These are phyloP conservation scores for Onychorhynchus coronatus DNA, from an alignment of 2,113 vertebrate species.

Conservation along the genomic window DNA sequence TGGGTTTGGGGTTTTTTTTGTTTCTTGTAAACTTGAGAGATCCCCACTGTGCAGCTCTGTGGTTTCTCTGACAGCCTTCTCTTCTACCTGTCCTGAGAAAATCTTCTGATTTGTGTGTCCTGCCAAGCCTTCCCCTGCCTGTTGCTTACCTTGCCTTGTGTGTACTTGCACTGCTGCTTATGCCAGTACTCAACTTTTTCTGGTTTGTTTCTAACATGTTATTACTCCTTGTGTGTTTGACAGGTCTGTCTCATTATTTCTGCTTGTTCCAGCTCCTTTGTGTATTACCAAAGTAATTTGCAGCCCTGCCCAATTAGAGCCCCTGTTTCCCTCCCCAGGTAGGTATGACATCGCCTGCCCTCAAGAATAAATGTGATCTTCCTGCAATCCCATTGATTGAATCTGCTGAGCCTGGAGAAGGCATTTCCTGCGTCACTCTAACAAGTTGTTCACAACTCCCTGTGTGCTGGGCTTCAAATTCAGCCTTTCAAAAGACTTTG, in stretches of 20 bases:
- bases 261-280: not conserved
- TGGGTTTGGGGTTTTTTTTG: not conserved
- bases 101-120: not conserved
- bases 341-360: not conserved
- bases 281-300: not conserved
- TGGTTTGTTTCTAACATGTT: not conserved
- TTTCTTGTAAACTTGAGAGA: not conserved
- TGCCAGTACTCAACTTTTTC: not conserved
- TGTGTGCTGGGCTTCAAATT: not conserved
- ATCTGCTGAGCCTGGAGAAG: not conserved
- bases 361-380: not conserved
- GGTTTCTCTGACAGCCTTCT: not conserved
- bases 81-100: not conserved
- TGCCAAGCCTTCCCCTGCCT: not conserved
- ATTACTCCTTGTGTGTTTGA: not conserved
- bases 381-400: not conserved
- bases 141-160: not conserved
- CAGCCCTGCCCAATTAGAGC: not conserved
- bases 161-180: not conserved
- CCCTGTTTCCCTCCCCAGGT: not conserved
- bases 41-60: not conserved
- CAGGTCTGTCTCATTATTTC: not conserved
- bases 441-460: slow-evolving; percentile 18
- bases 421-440: not conserved
- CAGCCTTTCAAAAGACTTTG: slow-evolving; percentile 13